Base-by-base conservation (phyloP, 2,113 vertebrate genomes). In the Chaenocephalus aceratus region DNA sequence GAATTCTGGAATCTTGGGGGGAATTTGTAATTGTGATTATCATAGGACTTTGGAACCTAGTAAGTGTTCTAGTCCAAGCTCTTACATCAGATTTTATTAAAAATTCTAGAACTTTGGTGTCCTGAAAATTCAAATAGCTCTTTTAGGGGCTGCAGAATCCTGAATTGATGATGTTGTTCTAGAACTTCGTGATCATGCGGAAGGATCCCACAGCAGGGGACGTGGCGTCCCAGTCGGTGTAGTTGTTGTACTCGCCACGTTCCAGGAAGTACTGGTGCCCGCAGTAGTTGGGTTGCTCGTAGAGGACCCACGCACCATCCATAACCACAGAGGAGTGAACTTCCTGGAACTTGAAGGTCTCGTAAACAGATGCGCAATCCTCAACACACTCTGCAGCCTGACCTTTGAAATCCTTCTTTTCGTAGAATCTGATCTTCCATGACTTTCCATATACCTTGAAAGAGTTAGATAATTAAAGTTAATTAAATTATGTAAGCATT, bases 191-290 rank as follows among this genome's bases (percentile, higher is more conserved):
- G 75, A 93, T 82, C 80, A 78, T 89, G 63, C 82, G 89, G 77
- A 93, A 87, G n/a, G 92, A 94, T 53, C 90, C 90, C 6, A 87
- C 86, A 23, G 54, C 53, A 12, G 92, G 84, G 57, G 88, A 89
- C 56, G 62, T 77, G 46, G 90, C 90, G 1, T 89, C 92, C 91
- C 92, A 93, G 84, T 93, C 90, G 26, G 82, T 84, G 34, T 86
- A 93, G 79, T 53, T 83, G 67, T 41, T 89, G 80, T 93, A 93
- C 74, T 94, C 89, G 51, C 94, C 90, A 46, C 81, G 79, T 23
- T 94, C 91, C 82, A 93, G 88, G 75, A 94, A 90, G 82, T 94
- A 92, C 90, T 94, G 93, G 54, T 64, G 87, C 5, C 90, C 91
- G 4, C 52, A 84, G 79, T 89, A 93, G 77, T 88, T 85, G 15